Evolutionary conservation across 2,797 vertebrate species (phyloP).

Genomic region (Prionace glauca): DNA sequence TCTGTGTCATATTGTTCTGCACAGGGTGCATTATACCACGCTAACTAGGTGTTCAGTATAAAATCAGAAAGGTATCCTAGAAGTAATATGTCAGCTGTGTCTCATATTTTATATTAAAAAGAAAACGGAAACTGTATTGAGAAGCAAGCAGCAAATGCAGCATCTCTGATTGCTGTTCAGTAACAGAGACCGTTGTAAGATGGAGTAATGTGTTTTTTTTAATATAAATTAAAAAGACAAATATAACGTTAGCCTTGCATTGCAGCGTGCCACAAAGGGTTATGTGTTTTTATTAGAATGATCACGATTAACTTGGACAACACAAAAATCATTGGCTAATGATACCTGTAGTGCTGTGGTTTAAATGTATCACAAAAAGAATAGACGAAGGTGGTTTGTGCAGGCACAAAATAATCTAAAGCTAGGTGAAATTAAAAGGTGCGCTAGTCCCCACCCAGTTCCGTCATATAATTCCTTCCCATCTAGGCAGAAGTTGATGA

Average conservation of each 20-base stretch:
- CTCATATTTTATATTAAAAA: conserved; percentile 66
- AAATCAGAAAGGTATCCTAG: conserved; percentile 75
- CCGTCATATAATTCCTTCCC: not conserved
- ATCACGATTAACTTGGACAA: not conserved
- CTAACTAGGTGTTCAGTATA: conserved; percentile 89
- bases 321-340: not conserved
- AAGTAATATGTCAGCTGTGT: conserved; percentile 77
- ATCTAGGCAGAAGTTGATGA: not conserved
- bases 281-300: not conserved
- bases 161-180: not conserved
- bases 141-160: not conserved
- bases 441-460: not conserved
- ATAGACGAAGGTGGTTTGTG: not conserved
- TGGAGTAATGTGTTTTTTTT: not conserved
- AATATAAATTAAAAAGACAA: conserved; percentile 18
- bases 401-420: conserved; percentile 2
- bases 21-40: conserved; percentile 88
- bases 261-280: not conserved
- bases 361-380: not conserved
- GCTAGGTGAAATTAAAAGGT: not conserved
- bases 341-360: too few relatives aligned
- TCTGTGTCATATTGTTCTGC: conserved; percentile 96
- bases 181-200: not conserved
- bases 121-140: conserved; percentile 22
- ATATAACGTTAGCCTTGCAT: not conserved